These are phyloP conservation scores for Avahi laniger DNA, from an alignment of 2,797 vertebrate genomes.

Conservation along the genomic window DNA sequence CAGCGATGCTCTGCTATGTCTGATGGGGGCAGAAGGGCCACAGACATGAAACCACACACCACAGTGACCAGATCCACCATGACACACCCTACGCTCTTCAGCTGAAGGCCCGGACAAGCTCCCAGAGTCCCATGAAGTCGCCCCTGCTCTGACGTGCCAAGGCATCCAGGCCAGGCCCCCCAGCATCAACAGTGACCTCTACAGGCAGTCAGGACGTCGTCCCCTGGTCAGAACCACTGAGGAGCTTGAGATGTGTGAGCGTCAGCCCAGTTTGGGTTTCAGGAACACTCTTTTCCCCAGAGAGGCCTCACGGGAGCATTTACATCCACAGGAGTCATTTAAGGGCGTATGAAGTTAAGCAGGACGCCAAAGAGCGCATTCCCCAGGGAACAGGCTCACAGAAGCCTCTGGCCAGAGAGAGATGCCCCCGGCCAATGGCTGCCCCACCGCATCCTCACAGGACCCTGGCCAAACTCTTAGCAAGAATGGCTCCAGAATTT, in stretches of 20 bases:
- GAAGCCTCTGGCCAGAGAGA: background rate
- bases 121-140: background rate
- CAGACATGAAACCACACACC: background rate
- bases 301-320: background rate
- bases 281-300: slow-evolving; percentile 14
- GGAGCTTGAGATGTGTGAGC: background rate
- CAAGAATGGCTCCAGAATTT: slow-evolving; percentile 26
- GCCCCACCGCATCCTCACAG: background rate
- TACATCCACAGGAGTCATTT: background rate
- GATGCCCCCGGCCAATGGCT: background rate
- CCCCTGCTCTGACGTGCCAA: background rate
- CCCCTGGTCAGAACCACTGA: background rate
- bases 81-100: background rate
- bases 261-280: background rate
- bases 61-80: background rate
- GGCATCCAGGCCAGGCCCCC: background rate
- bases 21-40: background rate
- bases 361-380: background rate
- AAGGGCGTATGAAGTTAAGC: background rate
- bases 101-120: background rate
- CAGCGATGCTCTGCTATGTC: background rate
- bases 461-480: background rate
- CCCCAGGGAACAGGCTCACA: background rate
- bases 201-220: rapidly evolving
- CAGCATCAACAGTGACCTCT: background rate